Evolutionary conservation across 2,797 vertebrate species (phyloP).

Genomic region (Monodelphis domestica): DNA sequence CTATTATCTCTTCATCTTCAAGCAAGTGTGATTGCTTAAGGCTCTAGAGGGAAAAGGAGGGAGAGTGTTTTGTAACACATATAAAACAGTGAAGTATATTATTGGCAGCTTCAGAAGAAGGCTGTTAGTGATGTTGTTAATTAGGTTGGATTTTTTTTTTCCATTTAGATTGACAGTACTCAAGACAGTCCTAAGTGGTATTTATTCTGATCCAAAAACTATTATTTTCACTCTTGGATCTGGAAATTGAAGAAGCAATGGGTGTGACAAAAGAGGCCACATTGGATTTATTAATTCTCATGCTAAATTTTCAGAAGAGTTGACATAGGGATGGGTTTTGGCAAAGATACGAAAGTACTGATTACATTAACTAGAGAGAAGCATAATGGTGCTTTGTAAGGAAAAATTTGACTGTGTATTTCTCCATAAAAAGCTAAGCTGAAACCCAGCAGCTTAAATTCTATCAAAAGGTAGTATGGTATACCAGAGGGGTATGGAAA

Average conservation of each 20-base stretch:
- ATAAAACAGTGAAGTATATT: slow-evolving; percentile 8
- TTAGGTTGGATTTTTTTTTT: slow-evolving; percentile 10
- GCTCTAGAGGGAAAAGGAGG: slow-evolving; percentile 38
- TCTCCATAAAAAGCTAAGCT: background rate
- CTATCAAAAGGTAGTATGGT: background rate
- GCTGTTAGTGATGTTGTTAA: slow-evolving; percentile 7
- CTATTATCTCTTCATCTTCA: slow-evolving; percentile 46
- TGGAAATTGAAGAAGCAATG: slow-evolving; percentile 14
- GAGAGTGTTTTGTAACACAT: slow-evolving; percentile 10
- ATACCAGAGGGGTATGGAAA: background rate
- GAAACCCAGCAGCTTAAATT: background rate
- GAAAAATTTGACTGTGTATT: slow-evolving; percentile 10
- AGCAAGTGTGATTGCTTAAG: slow-evolving; percentile 11
- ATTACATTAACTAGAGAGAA: slow-evolving; percentile 34
- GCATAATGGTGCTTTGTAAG: background rate
- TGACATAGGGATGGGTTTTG: background rate
- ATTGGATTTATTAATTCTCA: slow-evolving; percentile 57
- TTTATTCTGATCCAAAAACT: slow-evolving; percentile 40
- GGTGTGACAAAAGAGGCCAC: background rate
- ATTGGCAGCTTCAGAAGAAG: background rate
- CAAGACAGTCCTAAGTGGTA: background rate
- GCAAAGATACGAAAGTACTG: background rate
- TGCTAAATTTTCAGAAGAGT: slow-evolving; percentile 23
- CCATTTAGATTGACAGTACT: slow-evolving; percentile 36
- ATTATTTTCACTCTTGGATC: slow-evolving; percentile 29